Evolutionary conservation across 2,888 invertebrate species (phyloP).

Genomic region (Phengaris arion): DNA sequence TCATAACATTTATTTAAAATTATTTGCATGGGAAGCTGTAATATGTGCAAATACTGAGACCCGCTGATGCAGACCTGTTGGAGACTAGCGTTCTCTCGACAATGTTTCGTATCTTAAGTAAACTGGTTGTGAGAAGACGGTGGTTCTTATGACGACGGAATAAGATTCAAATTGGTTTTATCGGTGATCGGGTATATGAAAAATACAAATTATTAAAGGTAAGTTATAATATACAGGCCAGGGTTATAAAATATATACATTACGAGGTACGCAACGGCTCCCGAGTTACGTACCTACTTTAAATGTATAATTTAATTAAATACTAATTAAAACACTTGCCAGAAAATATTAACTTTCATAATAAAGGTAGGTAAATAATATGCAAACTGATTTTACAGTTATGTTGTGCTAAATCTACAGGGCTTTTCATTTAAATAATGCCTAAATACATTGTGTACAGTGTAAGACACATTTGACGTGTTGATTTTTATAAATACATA

Average conservation of each 20-base stretch:
- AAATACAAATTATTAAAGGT: constrained; percentile 63
- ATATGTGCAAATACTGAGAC: constrained; percentile 65
- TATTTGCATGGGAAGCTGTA: constrained; percentile 58
- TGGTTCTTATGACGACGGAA: neutral
- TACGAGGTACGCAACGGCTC: constrained; percentile 63
- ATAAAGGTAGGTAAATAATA: constrained; percentile 16
- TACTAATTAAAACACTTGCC: constrained; percentile 20
- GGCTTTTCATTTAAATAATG: constrained; percentile 2
- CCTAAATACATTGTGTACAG: neutral
- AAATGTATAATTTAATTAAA: constrained; percentile 39
- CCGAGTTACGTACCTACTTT: constrained; percentile 65
- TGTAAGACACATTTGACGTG: too few relatives aligned
- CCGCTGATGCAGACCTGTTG: constrained; percentile 55
- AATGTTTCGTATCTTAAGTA: constrained; percentile 42
- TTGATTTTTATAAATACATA: too few relatives aligned
- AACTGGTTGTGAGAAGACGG: constrained; percentile 32
- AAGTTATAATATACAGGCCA: constrained; percentile 71
- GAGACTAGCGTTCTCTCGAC: constrained; percentile 32
- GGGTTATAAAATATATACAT: constrained; percentile 71
- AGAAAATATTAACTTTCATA: neutral
- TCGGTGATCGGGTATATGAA: constrained; percentile 42
- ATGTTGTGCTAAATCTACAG: constrained; percentile 8
- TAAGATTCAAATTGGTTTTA: constrained; percentile 5
- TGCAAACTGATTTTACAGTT: constrained; percentile 16
- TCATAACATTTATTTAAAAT: constrained; percentile 28